Base-by-base conservation (phyloP, 2,888 invertebrate genomes). In the Lamproptera curius region DNA sequence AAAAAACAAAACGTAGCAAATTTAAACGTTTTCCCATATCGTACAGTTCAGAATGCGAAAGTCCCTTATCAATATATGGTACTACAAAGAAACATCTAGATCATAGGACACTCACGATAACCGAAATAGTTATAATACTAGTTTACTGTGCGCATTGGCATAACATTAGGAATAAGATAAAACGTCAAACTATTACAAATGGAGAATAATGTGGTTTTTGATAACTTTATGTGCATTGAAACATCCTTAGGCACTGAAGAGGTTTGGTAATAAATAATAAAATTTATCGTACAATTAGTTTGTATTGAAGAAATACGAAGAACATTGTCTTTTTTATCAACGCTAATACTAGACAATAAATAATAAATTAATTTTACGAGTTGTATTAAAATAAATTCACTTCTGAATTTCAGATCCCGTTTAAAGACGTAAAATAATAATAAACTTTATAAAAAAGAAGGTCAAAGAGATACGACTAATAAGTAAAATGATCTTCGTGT, bases 71-170 rank as follows among this genome's bases (percentile, higher is more conserved):
- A n/a, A n/a, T n/a, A n/a, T n/a, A n/a, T 50, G 38, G 36, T 8
- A 17, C 59, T 66, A 69, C 59, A 65, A 67, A 65, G 51, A 38
- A 64, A 61, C 55, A 53, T 42, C 44, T 70, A 71, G 41, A 55
- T 55, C 48, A 64, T 57, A 51, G 63, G 62, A 73, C 65, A 67
- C 51, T 54, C 63, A 65, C 73, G 61, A 63, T 65, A 65, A 65
- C 64, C 57, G 52, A 61, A 43, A 40, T 39, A 54, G 52, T 54
- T 56, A 61, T 53, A 65, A 50, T 55, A 70, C 71, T 77, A 76
- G 70, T 63, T 79, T 74, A 76, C 72, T 85, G 86, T 86, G 86
- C 86, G 86, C 77, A 67, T 85, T 76, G 74, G 74, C 67, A 75
- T 78, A 55, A 61, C 51, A 70, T 74, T 71, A 79, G 73, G 72